A percentile compares a stretch with the other conserved stretches of the same genome.
These are phyloP conservation scores for Halisarca cf. caerulea DNA, from an alignment of 37 sponge, comb jelly and placozoan species.

Conservation along the genomic window DNA sequence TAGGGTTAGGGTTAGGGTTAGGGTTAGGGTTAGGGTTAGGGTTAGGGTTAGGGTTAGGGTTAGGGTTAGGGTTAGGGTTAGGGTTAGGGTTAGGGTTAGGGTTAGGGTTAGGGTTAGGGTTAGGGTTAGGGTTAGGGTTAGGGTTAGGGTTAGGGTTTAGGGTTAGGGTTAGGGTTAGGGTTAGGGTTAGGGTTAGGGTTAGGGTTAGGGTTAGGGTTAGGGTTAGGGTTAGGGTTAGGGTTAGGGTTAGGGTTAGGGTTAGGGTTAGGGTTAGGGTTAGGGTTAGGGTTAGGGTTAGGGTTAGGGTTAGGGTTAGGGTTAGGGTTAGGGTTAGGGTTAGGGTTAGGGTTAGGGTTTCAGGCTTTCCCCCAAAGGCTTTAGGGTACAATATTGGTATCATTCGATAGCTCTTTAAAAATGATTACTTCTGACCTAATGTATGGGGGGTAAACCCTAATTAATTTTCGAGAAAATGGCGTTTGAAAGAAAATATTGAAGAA, in stretches of 20 bases:
- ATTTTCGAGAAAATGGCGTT: no score
- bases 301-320: slow-evolving; percentile 6
- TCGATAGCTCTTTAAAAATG: no score
- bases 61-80: slow-evolving; percentile 1
- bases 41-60: slow-evolving; percentile 11
- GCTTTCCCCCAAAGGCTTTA: no score
- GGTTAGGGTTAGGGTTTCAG: no score
- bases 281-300: slow-evolving; percentile 5
- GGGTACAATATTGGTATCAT: no score
- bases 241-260: slow-evolving; percentile 6
- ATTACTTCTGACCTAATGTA: no score
- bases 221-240: slow-evolving; percentile 6
- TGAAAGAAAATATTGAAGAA: no score
- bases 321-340: slow-evolving; percentile 6
- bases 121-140: background rate
- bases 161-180: slow-evolving; percentile 6
- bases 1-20: slow-evolving; percentile 1
- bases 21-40: slow-evolving; percentile 6
- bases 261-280: background rate
- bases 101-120: slow-evolving; percentile 6
- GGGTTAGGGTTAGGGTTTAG: slow-evolving; percentile 7
- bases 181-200: slow-evolving; percentile 6
- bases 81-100: slow-evolving; percentile 1
- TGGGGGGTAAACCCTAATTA: no score
- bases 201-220: slow-evolving; percentile 6